These are phyloP conservation scores for Netelia melanura DNA, from an alignment of 2,888 invertebrate species.

Conservation along the genomic window DNA sequence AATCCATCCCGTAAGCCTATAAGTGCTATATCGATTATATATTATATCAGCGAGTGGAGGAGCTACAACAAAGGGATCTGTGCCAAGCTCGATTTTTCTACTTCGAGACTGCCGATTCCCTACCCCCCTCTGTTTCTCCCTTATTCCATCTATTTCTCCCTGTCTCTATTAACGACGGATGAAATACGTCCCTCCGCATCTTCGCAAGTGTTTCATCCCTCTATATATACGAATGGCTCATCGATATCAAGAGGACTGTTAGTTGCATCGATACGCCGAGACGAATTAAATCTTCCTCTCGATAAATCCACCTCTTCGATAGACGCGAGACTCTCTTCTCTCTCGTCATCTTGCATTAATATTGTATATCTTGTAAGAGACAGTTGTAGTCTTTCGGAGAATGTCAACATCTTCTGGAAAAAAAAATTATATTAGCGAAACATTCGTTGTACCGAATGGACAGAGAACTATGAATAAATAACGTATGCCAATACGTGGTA, in stretches of 20 bases:
- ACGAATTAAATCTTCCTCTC: conserved; percentile 45
- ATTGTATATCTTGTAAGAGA: conserved; percentile 27
- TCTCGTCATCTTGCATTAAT: conserved; percentile 42
- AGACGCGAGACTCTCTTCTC: conserved; percentile 42
- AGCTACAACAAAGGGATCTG: conserved; percentile 58
- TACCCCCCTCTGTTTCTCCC: background rate
- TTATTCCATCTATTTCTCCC: background rate
- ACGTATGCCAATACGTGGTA: background rate
- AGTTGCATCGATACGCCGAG: conserved; percentile 52
- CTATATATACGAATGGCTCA: conserved; percentile 35
- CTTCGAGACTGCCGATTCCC: conserved; percentile 14
- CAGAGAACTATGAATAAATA: background rate
- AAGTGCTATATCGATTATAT: conserved; percentile 25
- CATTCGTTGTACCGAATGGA: background rate
- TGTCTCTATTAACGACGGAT: conserved; percentile 55
- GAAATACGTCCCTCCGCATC: conserved; percentile 46
- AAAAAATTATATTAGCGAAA: background rate
- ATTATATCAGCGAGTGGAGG: conserved; percentile 35
- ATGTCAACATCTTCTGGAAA: background rate
- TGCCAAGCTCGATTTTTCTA: conserved; percentile 55
- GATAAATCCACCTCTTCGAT: background rate
- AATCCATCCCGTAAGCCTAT: conserved; percentile 1
- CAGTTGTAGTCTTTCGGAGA: background rate
- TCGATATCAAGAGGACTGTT: conserved; percentile 40
- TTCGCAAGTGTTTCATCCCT: conserved; percentile 16